Base-by-base conservation (phyloP, 2,113 vertebrate species). In the Terrapene triunguis region DNA sequence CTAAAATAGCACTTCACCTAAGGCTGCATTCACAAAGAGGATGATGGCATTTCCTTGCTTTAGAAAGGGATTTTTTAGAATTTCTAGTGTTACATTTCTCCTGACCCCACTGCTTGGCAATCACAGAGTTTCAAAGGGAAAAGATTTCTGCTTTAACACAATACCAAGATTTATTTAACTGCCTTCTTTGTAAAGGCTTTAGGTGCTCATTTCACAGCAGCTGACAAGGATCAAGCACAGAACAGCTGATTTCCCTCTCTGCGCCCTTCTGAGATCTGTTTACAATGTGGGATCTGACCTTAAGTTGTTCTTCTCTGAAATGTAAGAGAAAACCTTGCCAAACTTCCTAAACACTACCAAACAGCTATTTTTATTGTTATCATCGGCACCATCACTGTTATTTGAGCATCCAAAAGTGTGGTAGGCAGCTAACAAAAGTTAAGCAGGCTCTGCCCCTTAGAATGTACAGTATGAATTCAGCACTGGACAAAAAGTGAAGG, bases 11-110 rank as follows among this genome's bases (percentile, higher is more conserved):
- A 51, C 83, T 95, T 92, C 83, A 88, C 24, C 62, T 89, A 84
- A 85, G 92, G 72, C 16, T 92, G 8, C 27, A 94, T 10, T 25
- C 87, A 91, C 55, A 88, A 95, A 94, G 32, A 82, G 53, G 14
- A 48, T 47, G 14, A 53, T 83, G 59, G 8, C 84, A 55, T 94
- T 94, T 92, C 1, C 48, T 92, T 85, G 79, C n/a, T 87, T 97
- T 62, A 91, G 80, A 92, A 84, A 84, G 32, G 9, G 14, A 85
- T 80, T 90, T 80, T 96, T 93, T 89, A 65, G 74, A 16, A 91
- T 90, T 92, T 94, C 95, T 79, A 42, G 80, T 81, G 80, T 24
- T 87, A 22, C 4, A 0, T 95, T 93, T 93, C 78, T 87, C 22
- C 38, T 94, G 47, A 76, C 85, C 42, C 65, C 59, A 88, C 38